phyloP scores from a whole-genome alignment of 1,140 invertebrate species.

The Drosophila ironensis region DNA sequence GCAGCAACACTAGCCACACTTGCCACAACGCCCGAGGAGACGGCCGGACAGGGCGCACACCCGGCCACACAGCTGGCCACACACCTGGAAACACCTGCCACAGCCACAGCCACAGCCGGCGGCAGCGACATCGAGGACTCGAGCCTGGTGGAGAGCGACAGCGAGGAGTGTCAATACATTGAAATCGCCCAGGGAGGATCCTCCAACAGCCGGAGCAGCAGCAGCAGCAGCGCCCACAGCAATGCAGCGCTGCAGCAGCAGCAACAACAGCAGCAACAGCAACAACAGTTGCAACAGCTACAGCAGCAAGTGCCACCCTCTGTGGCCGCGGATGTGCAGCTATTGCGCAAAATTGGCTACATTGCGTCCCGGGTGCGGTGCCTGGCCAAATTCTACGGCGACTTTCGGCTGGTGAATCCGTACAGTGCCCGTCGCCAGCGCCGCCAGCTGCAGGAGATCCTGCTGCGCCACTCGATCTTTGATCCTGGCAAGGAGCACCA shows the following conservation, averaged over 20 bases:
- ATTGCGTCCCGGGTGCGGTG: constrained; percentile 75
- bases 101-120: not conserved
- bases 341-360: constrained; percentile 75
- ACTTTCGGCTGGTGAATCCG: constrained; percentile 70
- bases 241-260: constrained; percentile 42
- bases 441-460: constrained; percentile 71
- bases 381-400: constrained; percentile 70
- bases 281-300: constrained; percentile 19
- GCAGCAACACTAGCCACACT: not conserved
- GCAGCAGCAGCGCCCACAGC: not conserved
- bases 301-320: constrained; percentile 21
- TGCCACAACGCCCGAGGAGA: not conserved
- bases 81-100: not conserved
- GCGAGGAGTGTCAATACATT: constrained; percentile 32
- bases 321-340: constrained; percentile 61
- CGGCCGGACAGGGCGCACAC: not conserved
- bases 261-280: constrained; percentile 13
- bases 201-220: not conserved
- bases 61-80: not conserved
- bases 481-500: constrained; percentile 66
- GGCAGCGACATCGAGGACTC: constrained; percentile 34
- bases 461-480: constrained; percentile 71
- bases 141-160: constrained; percentile 29
- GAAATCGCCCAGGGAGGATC: constrained; percentile 30
- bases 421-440: constrained; percentile 73